Base-by-base conservation (phyloP, 2,797 vertebrate genomes). In the Anguilla megastoma region DNA sequence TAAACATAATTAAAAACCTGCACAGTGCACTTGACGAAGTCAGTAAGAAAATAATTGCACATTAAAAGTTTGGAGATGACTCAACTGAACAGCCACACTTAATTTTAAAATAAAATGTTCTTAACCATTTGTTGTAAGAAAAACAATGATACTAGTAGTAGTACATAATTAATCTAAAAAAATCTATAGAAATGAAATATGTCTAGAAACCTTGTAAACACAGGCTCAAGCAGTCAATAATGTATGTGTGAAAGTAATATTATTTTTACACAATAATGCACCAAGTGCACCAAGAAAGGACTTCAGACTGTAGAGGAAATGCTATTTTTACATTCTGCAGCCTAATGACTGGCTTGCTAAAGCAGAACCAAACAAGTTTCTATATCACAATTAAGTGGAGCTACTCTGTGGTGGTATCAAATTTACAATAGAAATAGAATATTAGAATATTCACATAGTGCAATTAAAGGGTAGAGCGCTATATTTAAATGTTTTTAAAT, bases 181-280 rank as follows among this genome's bases (percentile, higher is more conserved):
- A 63, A 60, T 82, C 33, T 27, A 85, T 60, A 85, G 69, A 88
- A 80, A 85, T 79, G 80, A 60, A 79, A 88, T 60, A 76, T 88
- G 71, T 80, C 71, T 85, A 33, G 18, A 60, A 83, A 24, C 76
- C 66, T 83, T n/a, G 58, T 60, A 60, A 82, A 82, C 60, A 83
- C 36, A 63, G 52, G 48, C 52, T 41, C 12, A 58, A 24, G 41
- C 66, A 87, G 36, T 52, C 7, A 88, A 60, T 45, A 63, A 76
- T 88, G 71, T 88, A 54, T 88, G 71, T 8, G 52, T 58, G 69
- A 79, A 88, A 86, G 56, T 16, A 16, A 58, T 80, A 84, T 87
- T 69, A 69, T 71, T 85, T 45, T 79, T 79, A 88, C 85, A 63
- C 85, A 86, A 79, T 58, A 80, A 85, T 79, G 33, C 24, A 14